A percentile compares a stretch with the other conserved stretches of the same genome.
Evolutionary conservation across 2,113 vertebrate genomes (phyloP).

Genomic region (Heterocephalus glaber): DNA sequence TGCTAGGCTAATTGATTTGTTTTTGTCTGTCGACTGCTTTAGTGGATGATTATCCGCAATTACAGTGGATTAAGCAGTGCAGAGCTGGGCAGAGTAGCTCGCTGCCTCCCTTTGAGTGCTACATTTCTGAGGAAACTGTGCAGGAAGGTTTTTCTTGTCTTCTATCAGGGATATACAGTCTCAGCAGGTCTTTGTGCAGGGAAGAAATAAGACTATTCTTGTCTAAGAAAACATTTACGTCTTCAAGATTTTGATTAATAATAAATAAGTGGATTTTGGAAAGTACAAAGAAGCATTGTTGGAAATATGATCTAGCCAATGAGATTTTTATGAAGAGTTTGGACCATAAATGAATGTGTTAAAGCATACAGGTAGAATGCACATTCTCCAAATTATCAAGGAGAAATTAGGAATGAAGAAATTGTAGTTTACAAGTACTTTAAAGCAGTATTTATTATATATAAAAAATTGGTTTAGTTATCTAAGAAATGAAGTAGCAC

Average conservation of each 20-base stretch:
- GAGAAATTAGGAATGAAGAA: background rate
- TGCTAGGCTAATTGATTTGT: constrained; percentile 61
- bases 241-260: background rate
- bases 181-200: background rate
- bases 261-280: background rate
- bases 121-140: background rate
- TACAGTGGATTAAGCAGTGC: constrained; percentile 34
- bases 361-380: background rate
- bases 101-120: background rate
- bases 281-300: background rate
- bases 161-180: background rate
- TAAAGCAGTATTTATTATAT: background rate
- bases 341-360: background rate
- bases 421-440: background rate
- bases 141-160: background rate
- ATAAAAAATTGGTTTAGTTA: background rate
- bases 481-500: background rate
- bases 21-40: constrained; percentile 37
- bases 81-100: background rate
- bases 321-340: background rate
- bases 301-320: background rate
- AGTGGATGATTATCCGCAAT: constrained; percentile 55
- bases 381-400: background rate
- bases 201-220: constrained; percentile 7
- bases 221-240: background rate